These are phyloP conservation scores for Sebastes taczanowskii DNA, from an alignment of 2,797 vertebrate species.

Conservation along the genomic window DNA sequence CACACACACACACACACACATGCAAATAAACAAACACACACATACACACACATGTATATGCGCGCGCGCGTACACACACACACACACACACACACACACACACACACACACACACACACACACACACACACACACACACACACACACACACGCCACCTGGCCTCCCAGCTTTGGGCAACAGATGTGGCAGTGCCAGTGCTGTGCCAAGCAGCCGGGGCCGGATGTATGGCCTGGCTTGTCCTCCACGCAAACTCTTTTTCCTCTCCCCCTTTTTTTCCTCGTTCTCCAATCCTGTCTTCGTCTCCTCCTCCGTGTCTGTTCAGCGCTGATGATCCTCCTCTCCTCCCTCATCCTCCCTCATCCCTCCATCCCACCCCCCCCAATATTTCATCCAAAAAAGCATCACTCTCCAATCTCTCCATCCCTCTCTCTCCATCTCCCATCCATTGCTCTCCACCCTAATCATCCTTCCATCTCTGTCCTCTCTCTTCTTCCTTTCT, in stretches of 20 bases:
- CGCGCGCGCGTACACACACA: too few relatives aligned
- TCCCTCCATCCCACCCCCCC: neutral
- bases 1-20: conserved; percentile 45
- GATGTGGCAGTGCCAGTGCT: conserved; percentile 83
- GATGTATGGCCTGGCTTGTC: conserved; percentile 84
- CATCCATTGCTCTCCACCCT: conserved; percentile 40
- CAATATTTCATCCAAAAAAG: conserved; percentile 36
- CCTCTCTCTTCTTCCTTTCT: conserved; percentile 31
- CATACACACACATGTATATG: conserved; percentile 1
- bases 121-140: conserved; percentile 23
- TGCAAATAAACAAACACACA: conserved; percentile 24
- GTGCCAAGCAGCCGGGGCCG: conserved; percentile 85
- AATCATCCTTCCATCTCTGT: conserved; percentile 61
- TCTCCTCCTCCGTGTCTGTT: conserved; percentile 77
- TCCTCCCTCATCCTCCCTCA: conserved; percentile 28
- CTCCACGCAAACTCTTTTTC: conserved; percentile 69
- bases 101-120: conserved; percentile 42
- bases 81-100: conserved; percentile 41
- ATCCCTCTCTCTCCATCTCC: conserved; percentile 22
- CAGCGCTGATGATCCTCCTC: conserved; percentile 29
- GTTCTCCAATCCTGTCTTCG: conserved; percentile 59
- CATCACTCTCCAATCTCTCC: conserved; percentile 30
- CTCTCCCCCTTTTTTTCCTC: conserved; percentile 63
- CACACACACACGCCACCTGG: conserved; percentile 77
- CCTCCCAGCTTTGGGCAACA: conserved; percentile 87